Percentiles rank a stretch among this genome's conserved stretches.
Evolutionary conservation across 2,797 vertebrate genomes (phyloP).

Genomic region (Cryptoprocta ferox): DNA sequence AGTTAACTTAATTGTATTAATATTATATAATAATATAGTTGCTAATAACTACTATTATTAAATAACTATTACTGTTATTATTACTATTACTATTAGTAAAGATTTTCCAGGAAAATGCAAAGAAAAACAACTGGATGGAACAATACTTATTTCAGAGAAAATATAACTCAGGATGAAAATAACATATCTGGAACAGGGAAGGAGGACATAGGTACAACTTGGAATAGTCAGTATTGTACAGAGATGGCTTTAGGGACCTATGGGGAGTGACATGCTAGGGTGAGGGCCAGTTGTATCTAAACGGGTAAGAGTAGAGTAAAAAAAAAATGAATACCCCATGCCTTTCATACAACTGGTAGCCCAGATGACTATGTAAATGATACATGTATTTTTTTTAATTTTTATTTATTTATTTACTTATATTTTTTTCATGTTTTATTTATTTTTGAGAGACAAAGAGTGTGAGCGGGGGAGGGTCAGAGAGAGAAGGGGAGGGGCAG

Average conservation of each 20-base stretch:
- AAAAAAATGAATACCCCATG: not conserved
- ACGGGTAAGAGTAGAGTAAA: not conserved
- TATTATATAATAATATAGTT: not conserved
- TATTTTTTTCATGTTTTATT: too few relatives aligned
- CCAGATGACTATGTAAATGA: not conserved
- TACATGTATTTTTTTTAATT: not conserved
- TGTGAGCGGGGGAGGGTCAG: too few relatives aligned
- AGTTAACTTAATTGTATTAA: not conserved
- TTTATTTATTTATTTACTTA: too few relatives aligned
- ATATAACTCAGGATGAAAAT: not conserved
- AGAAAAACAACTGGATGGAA: not conserved
- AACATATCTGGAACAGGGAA: not conserved
- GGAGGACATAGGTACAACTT: not conserved
- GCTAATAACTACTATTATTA: not conserved
- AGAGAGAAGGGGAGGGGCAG: too few relatives aligned
- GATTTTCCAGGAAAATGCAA: not conserved
- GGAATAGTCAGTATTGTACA: not conserved
- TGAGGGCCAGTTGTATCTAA: not conserved
- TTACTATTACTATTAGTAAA: not conserved
- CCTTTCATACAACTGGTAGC: not conserved
- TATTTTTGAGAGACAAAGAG: too few relatives aligned
- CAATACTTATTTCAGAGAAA: conserved; percentile 21
- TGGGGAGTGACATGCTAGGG: too few relatives aligned
- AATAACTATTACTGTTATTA: not conserved
- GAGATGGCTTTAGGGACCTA: not conserved